These are phyloP conservation scores for Zophobas atratus DNA, from an alignment of 1,140 invertebrate species.

Conservation along the genomic window DNA sequence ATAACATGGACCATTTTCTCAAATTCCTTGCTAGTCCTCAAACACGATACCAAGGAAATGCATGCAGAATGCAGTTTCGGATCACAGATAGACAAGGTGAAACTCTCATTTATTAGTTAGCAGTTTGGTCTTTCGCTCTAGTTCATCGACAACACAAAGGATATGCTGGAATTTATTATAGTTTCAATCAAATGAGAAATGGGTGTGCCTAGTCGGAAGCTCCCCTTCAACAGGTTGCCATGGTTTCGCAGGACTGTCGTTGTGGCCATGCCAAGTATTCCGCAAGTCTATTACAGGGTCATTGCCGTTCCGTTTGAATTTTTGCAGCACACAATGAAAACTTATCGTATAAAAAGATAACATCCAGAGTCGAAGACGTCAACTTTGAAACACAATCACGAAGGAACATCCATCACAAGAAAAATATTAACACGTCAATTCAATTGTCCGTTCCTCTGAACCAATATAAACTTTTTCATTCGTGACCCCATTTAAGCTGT, in stretches of 20 bases:
- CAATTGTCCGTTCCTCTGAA: slow-evolving; percentile 6
- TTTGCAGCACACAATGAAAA: slow-evolving; percentile 12
- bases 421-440: slow-evolving; percentile 31
- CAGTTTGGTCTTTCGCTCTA: not conserved
- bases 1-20: too few species aligned
- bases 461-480: slow-evolving; percentile 37
- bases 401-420: slow-evolving; percentile 17
- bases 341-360: not conserved
- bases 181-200: slow-evolving; percentile 32
- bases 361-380: not conserved
- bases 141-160: slow-evolving; percentile 35
- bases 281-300: slow-evolving; percentile 39
- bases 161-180: slow-evolving; percentile 38
- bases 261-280: slow-evolving; percentile 42
- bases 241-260: slow-evolving; percentile 40
- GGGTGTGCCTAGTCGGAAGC: slow-evolving; percentile 40
- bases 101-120: slow-evolving; percentile 13
- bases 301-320: slow-evolving; percentile 25
- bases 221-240: slow-evolving; percentile 42
- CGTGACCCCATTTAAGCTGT: slow-evolving; percentile 27
- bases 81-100: not conserved
- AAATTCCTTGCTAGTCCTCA: too few species aligned
- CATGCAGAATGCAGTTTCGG: not conserved
- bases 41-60: too few species aligned
- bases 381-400: slow-evolving; percentile 13